Evolutionary conservation across 35 echinoderm and acorn worm genomes (phyloP), one percentile per base, ranked within the genome.

Genomic region (Lytechinus pictus): DNA sequence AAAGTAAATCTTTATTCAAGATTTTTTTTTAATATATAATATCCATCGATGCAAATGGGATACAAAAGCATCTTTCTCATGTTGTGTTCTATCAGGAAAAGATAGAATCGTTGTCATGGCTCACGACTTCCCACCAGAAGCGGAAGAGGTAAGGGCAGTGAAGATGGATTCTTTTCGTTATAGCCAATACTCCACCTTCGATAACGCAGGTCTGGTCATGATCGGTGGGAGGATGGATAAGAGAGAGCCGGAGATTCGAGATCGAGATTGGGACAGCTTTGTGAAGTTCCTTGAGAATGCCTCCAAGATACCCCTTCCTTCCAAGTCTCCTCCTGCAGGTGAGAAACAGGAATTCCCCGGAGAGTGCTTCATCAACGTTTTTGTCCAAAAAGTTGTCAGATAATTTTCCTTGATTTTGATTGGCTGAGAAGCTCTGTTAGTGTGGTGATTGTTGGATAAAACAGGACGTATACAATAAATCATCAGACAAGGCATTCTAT

Each of bases 51-150:
- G n/a, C n/a, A n/a, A n/a, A n/a, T n/a, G n/a, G n/a, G n/a, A n/a
- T n/a, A n/a, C n/a, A n/a, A n/a, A n/a, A 11, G 9, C 56, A 11
- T 58, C 13, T 9, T n/a, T 24, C 7, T 79, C 3, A 24, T n/a
- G 0, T 90, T 10, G 7, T 90, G 28, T 90, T 14, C 88, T 90
- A 9, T 1, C n/a, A 90, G 88, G 88, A 6, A 90, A 90, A 54
- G 88, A 90, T 21, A 90, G 16, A 12, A 90, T 90, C 52, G 28
- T 90, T 28, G 88, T 90, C 88, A 29, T 90, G 16, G 88, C 29
- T 54, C 88, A 90, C 88, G 88, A 90, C 52, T 90, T 90, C 29
- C 10, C 10, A 44, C 66, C 12, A 1, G 52, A 90, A 4, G 16
- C 16, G 9, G 88, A 90, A 7, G 16, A 14, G 2, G 16, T 21